A percentile compares a stretch with the other conserved stretches of the same genome.
Evolutionary conservation across 53 echinoderm and acorn worm genomes (phyloP).

Genomic region (Actinopyga echinites): DNA sequence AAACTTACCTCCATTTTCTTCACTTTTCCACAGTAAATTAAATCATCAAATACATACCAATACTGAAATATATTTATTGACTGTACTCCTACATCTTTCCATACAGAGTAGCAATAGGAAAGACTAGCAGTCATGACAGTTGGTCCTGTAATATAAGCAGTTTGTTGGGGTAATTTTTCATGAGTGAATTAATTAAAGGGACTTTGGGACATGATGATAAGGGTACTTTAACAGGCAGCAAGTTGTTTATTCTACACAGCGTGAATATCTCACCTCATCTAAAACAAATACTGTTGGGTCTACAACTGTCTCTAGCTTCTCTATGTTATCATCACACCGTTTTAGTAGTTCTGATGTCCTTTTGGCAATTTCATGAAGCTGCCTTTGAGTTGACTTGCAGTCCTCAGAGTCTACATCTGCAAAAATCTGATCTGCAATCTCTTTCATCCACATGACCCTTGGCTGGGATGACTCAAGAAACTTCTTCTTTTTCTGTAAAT

Average conservation of each 20-base stretch:
- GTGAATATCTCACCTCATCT: conserved; percentile 64
- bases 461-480: conserved; percentile 92
- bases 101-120: no score
- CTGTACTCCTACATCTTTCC: no score
- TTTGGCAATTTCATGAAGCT: conserved; percentile 79
- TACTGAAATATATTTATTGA: no score
- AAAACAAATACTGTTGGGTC: conserved; percentile 93
- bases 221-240: not conserved
- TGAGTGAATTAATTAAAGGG: no score
- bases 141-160: no score
- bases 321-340: conserved; percentile 85
- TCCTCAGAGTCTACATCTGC: conserved; percentile 82
- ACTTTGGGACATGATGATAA: no score
- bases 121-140: no score
- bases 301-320: conserved; percentile 84
- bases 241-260: not conserved
- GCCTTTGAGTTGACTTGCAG: conserved; percentile 76
- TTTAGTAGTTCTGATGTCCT: conserved; percentile 72
- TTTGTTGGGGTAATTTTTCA: no score
- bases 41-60: no score
- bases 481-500: conserved; percentile 71
- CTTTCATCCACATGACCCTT: conserved; percentile 84
- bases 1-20: no score
- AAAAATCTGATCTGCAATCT: conserved; percentile 95
- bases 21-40: no score